phyloP scores from a whole-genome alignment of 1,140 invertebrate species.

The Bombus soroeensis region DNA sequence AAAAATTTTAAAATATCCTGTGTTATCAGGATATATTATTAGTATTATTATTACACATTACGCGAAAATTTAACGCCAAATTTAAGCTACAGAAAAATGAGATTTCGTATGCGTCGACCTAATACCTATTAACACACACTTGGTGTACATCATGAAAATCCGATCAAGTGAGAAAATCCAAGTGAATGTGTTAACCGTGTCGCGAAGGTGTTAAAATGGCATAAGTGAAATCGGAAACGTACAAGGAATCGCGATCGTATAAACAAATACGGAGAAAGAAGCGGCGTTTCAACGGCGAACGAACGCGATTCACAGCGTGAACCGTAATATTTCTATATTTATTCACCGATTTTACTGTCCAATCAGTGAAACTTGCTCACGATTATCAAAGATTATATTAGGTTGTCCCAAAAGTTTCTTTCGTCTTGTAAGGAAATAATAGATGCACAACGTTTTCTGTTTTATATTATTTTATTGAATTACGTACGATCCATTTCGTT shows the following conservation, averaged over 20 bases:
- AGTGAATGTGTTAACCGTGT: not conserved
- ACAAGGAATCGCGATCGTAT: not conserved
- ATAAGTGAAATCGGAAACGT: constrained; percentile 24
- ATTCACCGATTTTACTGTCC: not conserved
- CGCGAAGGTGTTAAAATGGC: not conserved
- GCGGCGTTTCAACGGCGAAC: constrained; percentile 24
- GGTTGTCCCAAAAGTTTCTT: too few relatives aligned
- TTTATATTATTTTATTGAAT: too few relatives aligned
- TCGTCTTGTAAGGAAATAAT: too few relatives aligned
- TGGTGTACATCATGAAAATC: not conserved
- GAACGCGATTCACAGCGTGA: constrained; percentile 17
- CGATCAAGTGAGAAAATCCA: not conserved
- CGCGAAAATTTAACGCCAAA: not conserved
- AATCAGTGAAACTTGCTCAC: constrained; percentile 41
- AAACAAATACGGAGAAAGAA: not conserved
- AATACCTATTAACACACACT: not conserved
- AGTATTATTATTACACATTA: too few relatives aligned
- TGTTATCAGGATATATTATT: not conserved
- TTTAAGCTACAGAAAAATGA: not conserved
- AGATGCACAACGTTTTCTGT: too few relatives aligned
- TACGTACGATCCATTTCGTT: too few relatives aligned
- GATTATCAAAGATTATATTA: constrained; percentile 35
- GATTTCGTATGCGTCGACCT: not conserved
- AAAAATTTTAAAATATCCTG: not conserved
- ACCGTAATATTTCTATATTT: not conserved